These are phyloP conservation scores for Micropoecilia bifurca DNA, from an alignment of 2,797 vertebrate species.

Conservation along the genomic window DNA sequence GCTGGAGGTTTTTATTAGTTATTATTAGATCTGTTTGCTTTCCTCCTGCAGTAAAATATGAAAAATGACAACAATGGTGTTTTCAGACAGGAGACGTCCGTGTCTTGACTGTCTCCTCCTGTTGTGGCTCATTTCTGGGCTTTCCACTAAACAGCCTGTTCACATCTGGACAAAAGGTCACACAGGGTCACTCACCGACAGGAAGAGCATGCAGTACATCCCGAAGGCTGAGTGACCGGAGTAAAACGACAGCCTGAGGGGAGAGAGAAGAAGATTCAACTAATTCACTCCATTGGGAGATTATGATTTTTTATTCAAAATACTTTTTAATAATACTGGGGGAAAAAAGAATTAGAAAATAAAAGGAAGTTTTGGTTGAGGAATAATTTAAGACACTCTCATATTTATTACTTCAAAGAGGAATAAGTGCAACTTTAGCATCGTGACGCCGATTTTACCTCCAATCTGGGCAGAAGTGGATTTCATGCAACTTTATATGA, in stretches of 20 bases:
- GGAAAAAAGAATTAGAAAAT: no score
- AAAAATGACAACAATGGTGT: slow-evolving; percentile 53
- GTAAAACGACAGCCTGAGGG: slow-evolving; percentile 93
- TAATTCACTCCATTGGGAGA: neutral
- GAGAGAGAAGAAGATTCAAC: neutral
- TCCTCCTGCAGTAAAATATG: slow-evolving; percentile 38
- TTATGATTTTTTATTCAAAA: neutral
- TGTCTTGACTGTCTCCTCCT: slow-evolving; percentile 14
- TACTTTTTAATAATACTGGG: neutral
- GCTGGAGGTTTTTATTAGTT: neutral
- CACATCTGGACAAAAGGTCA: slow-evolving; percentile 15
- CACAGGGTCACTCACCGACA: slow-evolving; percentile 88
- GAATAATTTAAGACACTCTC: no score
- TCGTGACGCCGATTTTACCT: neutral
- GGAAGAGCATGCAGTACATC: slow-evolving; percentile 98
- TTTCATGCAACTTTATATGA: neutral
- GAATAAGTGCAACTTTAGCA: neutral
- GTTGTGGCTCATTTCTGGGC: slow-evolving; percentile 29
- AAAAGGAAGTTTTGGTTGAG: no score
- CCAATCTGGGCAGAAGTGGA: neutral
- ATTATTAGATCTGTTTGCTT: slow-evolving; percentile 12
- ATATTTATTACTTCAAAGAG: neutral
- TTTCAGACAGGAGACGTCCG: slow-evolving; percentile 12
- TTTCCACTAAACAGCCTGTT: slow-evolving; percentile 40
- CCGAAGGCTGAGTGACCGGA: slow-evolving; percentile 98